These are phyloP conservation scores for Coenonympha glycerion DNA, from an alignment of 2,888 invertebrate species.

Conservation along the genomic window DNA sequence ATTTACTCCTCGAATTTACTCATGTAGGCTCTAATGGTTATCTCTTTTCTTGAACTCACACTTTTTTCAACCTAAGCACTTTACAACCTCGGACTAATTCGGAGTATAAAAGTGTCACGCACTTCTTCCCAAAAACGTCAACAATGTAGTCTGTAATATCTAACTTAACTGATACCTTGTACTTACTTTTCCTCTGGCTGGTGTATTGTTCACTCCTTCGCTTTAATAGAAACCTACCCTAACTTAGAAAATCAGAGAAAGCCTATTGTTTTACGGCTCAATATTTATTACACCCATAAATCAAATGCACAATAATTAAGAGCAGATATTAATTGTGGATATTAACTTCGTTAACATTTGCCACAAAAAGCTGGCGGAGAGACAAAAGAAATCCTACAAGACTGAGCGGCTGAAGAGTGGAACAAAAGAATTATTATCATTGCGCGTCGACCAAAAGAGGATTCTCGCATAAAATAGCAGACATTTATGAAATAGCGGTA, in stretches of 20 bases:
- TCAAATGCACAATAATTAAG: neutral
- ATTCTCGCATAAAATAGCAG: constrained; percentile 62
- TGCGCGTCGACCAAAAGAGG: constrained; percentile 53
- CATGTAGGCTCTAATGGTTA: too few species aligned
- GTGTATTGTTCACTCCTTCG: too few species aligned
- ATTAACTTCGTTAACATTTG: constrained; percentile 1
- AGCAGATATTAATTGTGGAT: neutral
- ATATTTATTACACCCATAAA: neutral
- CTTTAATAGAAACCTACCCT: too few species aligned
- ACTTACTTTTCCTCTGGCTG: too few species aligned
- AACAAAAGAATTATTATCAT: constrained; percentile 59
- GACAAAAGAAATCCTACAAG: constrained; percentile 48
- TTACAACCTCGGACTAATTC: too few species aligned
- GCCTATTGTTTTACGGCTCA: neutral
- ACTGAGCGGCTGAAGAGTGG: constrained; percentile 27
- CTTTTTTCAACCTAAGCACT: too few species aligned
- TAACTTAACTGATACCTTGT: too few species aligned
- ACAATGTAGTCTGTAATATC: too few species aligned
- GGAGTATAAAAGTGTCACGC: too few species aligned
- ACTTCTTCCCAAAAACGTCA: too few species aligned
- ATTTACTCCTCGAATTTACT: too few species aligned
- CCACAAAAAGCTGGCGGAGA: neutral
- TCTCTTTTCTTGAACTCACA: too few species aligned
- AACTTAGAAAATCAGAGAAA: neutral
- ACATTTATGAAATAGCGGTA: constrained; percentile 67